Evolutionary conservation across 1,140 invertebrate species (phyloP).

Genomic region (Oedothorax gibbosus): DNA sequence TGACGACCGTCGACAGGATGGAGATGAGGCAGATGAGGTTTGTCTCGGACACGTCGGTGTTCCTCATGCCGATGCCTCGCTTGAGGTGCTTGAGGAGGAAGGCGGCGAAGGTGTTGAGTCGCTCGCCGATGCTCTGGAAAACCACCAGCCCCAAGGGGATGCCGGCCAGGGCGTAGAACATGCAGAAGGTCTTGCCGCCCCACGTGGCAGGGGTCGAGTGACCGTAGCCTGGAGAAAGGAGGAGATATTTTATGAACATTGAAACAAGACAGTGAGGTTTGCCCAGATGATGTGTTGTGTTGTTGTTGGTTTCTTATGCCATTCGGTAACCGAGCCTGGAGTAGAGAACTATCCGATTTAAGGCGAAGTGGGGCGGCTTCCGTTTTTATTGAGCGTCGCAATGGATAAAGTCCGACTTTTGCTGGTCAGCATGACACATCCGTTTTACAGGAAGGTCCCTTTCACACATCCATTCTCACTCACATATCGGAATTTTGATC

Average conservation of each 20-base stretch:
- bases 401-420: too few relatives aligned
- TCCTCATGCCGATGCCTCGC: conserved; percentile 76
- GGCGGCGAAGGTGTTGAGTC: conserved; percentile 95
- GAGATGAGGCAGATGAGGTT: conserved; percentile 96
- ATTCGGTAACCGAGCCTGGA: too few relatives aligned
- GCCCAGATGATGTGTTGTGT: too few relatives aligned
- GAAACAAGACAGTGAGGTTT: too few relatives aligned
- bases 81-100: conserved; percentile 89
- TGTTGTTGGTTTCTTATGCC: too few relatives aligned
- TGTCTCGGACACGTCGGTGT: conserved; percentile 77
- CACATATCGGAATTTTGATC: too few relatives aligned
- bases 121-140: conserved; percentile 98
- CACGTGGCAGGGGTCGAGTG: conserved; percentile 93
- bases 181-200: conserved; percentile 86
- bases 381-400: too few relatives aligned
- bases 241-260: neutral
- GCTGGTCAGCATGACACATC: too few relatives aligned
- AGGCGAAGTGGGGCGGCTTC: too few relatives aligned
- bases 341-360: too few relatives aligned
- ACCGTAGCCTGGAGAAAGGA: conserved; percentile 79
- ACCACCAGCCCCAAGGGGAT: conserved; percentile 97
- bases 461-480: too few relatives aligned
- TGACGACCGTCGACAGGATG: conserved; percentile 92
- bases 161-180: conserved; percentile 91
- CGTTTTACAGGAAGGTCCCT: too few relatives aligned